Evolutionary conservation across 2,113 vertebrate species (phyloP).

Genomic region (Rissa tridactyla): DNA sequence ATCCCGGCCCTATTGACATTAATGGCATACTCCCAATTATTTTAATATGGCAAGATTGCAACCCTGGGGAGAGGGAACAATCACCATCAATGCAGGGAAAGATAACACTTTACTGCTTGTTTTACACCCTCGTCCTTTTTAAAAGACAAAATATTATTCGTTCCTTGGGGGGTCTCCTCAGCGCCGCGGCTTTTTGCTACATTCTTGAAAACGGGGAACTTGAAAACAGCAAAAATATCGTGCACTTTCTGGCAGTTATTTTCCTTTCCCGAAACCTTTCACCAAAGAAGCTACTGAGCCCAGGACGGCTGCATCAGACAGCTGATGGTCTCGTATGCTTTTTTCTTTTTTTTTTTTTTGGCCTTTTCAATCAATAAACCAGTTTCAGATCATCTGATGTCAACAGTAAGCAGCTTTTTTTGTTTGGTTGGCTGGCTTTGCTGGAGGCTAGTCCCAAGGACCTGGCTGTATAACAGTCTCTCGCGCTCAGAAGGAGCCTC

Average conservation of each 20-base stretch:
- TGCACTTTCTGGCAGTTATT: neutral
- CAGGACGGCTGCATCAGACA: neutral
- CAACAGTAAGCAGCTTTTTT: slow-evolving; percentile 57
- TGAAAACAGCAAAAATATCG: neutral
- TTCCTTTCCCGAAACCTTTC: neutral
- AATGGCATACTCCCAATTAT: neutral
- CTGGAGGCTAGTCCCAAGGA: slow-evolving; percentile 70
- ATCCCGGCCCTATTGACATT: neutral
- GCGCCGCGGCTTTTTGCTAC: neutral
- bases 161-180: neutral
- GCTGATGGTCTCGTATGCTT: neutral
- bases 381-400: slow-evolving; percentile 60
- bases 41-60: slow-evolving; percentile 20
- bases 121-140: neutral
- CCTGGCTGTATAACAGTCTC: slow-evolving; percentile 48
- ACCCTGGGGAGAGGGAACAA: neutral
- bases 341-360: neutral
- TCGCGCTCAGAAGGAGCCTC: slow-evolving; percentile 60
- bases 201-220: neutral
- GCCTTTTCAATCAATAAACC: slow-evolving; percentile 39
- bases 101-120: neutral
- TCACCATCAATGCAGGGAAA: neutral
- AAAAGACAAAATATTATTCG: neutral
- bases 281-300: neutral
- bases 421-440: slow-evolving; percentile 70